Evolutionary conservation across 2,888 invertebrate species (phyloP), one percentile per base, ranked within the genome.

Genomic region (Lochmaea capreae): DNA sequence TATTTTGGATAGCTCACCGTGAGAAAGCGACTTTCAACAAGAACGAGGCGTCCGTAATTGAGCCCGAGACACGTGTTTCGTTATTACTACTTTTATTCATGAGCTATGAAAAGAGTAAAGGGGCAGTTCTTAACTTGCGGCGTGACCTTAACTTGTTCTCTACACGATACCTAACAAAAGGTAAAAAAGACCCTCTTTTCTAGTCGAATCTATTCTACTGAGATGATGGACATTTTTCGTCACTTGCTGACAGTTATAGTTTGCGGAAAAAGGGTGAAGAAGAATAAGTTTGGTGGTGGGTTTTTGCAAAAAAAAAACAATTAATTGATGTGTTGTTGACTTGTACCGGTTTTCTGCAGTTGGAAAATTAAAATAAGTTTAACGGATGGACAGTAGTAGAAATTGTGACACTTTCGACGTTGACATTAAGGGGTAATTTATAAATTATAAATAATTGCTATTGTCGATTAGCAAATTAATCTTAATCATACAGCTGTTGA

Each of bases 51-150:
- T 54, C 71, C 71, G 80, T 79, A 81, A 79, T 81, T 79, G 81
- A 78, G 77, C 78, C 75, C 69, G 49, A 74, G 78, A 72, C 80
- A 80, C 81, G 80, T 80, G 80, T 79, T 67, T 74, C 58, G 49
- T 77, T 72, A 79, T 78, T 74, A 78, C 75, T 77, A 78, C 79
- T 77, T 78, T 79, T 81, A 81, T 80, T 81, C 81, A 80, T 80
- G 79, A 76, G 71, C 75, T 77, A 46, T 58, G 70, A 71, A 71
- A 65, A 58, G 58, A 58, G 65, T 65, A 57, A 75, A 76, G 54
- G 72, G 79, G 79, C 39, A 78, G 80, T 81, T 81, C 80, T 82
- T 82, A 83, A 83, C 84, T 84, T 83, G 83, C 79, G 82, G 83
- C 82, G 76, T 82, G 82, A 84, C 83, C 83, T 81, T 79, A 73